Conservation (phyloP, 2,797 vertebrate species). For the Eulemur mongoz region DNA sequence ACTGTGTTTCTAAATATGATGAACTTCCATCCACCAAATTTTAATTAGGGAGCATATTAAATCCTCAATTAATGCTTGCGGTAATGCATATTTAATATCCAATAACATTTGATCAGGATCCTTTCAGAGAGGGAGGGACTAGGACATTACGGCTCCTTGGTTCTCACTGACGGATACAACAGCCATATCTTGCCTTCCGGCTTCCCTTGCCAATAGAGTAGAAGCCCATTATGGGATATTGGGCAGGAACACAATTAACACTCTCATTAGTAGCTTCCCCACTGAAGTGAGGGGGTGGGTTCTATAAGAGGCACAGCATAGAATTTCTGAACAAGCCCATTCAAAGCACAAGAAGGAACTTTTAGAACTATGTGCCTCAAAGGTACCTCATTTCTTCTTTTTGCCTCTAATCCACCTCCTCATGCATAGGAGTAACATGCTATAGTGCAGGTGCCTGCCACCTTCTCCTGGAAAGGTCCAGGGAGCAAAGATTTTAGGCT, state of each 20-base stretch:
- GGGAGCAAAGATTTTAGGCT: not conserved
- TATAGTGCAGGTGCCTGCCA: not conserved
- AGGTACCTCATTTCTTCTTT: not conserved
- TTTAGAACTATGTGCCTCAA: not conserved
- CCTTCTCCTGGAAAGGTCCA: not conserved
- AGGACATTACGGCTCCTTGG: not conserved
- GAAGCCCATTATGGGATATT: not conserved
- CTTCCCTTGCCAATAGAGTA: not conserved
- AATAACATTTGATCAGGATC: constrained; percentile 78
- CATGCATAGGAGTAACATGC: not conserved
- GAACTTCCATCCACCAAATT: constrained; percentile 66
- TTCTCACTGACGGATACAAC: not conserved
- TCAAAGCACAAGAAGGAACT: not conserved
- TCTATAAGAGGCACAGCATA: not conserved
- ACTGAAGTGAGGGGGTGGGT: not conserved
- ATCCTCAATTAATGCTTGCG: constrained; percentile 71
- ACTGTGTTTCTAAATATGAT: constrained; percentile 81
- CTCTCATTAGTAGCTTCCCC: not conserved
- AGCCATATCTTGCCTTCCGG: not conserved
- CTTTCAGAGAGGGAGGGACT: constrained; percentile 67
- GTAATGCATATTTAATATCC: constrained; percentile 71
- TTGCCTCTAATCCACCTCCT: not conserved
- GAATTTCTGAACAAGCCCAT: constrained; percentile 20
- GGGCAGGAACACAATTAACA: constrained; percentile 21
- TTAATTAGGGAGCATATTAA: constrained; percentile 72